Evolutionary conservation across 35 echinoderm and acorn worm genomes (phyloP).

Genomic region (Lytechinus pictus): DNA sequence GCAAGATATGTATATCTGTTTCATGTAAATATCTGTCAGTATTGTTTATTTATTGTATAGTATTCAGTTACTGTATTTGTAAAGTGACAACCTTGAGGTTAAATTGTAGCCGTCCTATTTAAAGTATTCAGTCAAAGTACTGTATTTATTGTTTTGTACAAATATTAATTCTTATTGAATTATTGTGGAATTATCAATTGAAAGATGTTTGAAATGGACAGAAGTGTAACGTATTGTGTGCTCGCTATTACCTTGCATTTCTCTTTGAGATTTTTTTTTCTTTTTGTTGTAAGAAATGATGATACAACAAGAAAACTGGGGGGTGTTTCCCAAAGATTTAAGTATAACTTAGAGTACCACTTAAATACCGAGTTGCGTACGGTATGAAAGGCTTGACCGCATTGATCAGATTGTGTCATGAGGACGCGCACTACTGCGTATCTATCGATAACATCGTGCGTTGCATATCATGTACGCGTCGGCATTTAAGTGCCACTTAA

Average conservation of each 20-base stretch:
- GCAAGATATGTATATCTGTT: background rate
- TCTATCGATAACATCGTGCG: no score
- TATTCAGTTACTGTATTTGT: background rate
- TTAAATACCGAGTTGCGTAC: no score
- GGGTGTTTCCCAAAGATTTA: no score
- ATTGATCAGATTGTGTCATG: no score
- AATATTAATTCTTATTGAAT: background rate
- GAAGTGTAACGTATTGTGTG: background rate
- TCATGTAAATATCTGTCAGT: background rate
- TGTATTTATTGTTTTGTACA: background rate
- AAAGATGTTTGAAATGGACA: background rate
- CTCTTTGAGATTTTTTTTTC: background rate
- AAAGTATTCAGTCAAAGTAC: background rate
- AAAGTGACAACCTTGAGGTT: background rate
- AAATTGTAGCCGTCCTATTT: background rate
- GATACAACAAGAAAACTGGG: no score
- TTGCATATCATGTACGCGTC: no score
- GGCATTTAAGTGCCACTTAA: no score
- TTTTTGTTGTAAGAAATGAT: no score
- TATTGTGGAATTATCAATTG: background rate
- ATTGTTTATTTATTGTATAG: background rate
- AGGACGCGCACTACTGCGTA: no score
- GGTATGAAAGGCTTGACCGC: no score
- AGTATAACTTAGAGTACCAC: no score
- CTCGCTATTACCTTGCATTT: background rate